Evolutionary conservation across 2,113 vertebrate genomes (phyloP), one percentile per base, ranked within the genome.

Genomic region (Gavia stellata): DNA sequence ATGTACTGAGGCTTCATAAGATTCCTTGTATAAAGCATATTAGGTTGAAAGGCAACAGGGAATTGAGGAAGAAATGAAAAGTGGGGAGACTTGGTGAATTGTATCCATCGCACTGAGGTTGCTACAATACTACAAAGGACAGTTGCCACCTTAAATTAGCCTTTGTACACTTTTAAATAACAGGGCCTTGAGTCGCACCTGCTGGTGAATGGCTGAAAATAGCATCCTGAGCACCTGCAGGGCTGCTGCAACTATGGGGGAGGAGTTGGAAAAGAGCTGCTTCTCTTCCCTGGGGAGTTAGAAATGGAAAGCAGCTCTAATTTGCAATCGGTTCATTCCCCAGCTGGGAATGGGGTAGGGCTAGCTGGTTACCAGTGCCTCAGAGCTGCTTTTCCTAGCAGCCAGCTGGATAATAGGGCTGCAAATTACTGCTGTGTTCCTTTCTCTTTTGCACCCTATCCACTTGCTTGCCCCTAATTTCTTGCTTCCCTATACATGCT

Each of bases 181-280:
- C 47, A 66, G 42, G 55, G 38, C 81, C 86, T 94, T 92, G 84
- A 96, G 74, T 95, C 86, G 91, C 66, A 91, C 53, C 84, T 94
- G 91, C 86, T 90, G 89, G 18, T 83, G 62, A 87, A 77, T 33
- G 55, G 38, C 74, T 90, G 78, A 89, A 77, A 95, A 91, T 68
- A 95, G 62, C 80, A 86, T 77, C 78, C 49, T 63, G 53, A 75
- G 66, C 73, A 92, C 91, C 92, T 92, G 86, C 91, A 89, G 75
- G 67, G 63, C 74, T 96, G 65, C 79, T 93, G 74, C 81, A 77
- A 7, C 0, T 0, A 6, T n/a, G 73, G 53, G 38, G 66, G 58
- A 79, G 94, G 78, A 95, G 79, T 19, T 96, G 89, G 70, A 72
- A 80, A 80, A 72, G 66, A 80, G 74, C 78, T 95, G 73, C 79